Evolutionary conservation across 2,888 invertebrate genomes (phyloP), one percentile per base, ranked within the genome.

Genomic region (Dexiosoma caninum): DNA sequence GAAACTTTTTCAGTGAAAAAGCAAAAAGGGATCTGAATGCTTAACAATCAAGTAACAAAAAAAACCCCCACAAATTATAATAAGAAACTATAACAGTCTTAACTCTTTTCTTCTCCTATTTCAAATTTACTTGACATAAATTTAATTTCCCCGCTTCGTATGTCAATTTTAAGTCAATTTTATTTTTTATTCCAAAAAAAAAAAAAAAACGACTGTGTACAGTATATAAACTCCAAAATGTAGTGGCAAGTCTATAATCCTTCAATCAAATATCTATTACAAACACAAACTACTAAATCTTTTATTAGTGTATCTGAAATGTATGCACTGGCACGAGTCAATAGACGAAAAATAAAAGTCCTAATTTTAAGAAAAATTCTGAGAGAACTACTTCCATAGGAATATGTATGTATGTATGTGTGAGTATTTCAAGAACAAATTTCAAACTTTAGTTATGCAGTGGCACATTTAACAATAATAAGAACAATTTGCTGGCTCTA

Each of bases 251-350:
- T 81, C 77, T 81, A 81, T 81, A 77, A 77, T 77, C 57, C 72
- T 81, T 81, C 81, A 74, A 77, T 81, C 81, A 81, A 81, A 81
- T 77, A 77, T 74, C 81, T 72, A 69, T 81, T 81, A 74, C 72
- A 57, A 67, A 53, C 70, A 74, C 72, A 57, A 67, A 53, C 70
- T 77, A 72, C 16, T 44, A 64, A 60, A 55, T 77, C 27, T 69
- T 35, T n/a, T 35, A 1, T 27, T 49, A 69, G 27, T 32, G n/a
- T 14, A 8, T 23, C n/a, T 49, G 10, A 55, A 59, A 40, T 37
- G 27, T 49, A 81, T 81, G 81, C 69, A 72, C 55, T 46, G 72
- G 30, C 72, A 77, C 72, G 72, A 49, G 21, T 44, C 12, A 59
- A 49, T 66, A 32, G 37, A 59, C 10, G 53, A 49, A 12, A 35